Evolutionary conservation across 2,888 invertebrate species (phyloP).

Genomic region (Rapana venosa): DNA sequence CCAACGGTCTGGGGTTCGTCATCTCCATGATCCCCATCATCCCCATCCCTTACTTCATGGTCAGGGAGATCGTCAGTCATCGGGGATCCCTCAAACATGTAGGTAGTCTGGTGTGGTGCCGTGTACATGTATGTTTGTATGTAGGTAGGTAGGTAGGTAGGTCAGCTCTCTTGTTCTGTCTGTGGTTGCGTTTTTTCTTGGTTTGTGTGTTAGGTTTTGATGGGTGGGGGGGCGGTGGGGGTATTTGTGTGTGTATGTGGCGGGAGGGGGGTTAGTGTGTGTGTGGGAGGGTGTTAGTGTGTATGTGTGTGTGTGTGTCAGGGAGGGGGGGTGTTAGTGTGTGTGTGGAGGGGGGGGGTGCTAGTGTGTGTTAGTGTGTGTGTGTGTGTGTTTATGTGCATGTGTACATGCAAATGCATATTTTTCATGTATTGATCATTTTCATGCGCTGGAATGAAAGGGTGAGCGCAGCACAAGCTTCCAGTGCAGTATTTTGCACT

Average conservation of each 20-base stretch:
- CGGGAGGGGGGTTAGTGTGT: background rate
- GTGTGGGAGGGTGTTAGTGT: background rate
- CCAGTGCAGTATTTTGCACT: no score
- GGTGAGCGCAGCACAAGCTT: no score
- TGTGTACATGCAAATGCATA: background rate
- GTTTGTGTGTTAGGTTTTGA: background rate
- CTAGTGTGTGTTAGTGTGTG: background rate
- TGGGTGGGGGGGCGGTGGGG: background rate
- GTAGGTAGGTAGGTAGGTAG: no score
- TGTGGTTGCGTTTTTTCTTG: background rate
- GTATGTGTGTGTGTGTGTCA: background rate
- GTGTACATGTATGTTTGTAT: background rate
- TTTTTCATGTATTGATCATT: no score
- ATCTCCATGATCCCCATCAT: conserved; percentile 68
- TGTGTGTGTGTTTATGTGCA: background rate
- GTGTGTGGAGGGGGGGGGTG: no score
- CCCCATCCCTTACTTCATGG: conserved; percentile 65
- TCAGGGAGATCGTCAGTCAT: conserved; percentile 57
- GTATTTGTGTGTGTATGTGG: background rate
- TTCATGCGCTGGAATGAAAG: no score
- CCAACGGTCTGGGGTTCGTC: conserved; percentile 70
- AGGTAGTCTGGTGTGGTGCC: background rate
- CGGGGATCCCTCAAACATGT: conserved; percentile 62
- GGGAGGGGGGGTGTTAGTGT: background rate
- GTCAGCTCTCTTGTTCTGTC: background rate